Evolutionary conservation across 2,797 vertebrate species (phyloP), one percentile per base, ranked within the genome.

Genomic region (Discoglossus pictus): DNA sequence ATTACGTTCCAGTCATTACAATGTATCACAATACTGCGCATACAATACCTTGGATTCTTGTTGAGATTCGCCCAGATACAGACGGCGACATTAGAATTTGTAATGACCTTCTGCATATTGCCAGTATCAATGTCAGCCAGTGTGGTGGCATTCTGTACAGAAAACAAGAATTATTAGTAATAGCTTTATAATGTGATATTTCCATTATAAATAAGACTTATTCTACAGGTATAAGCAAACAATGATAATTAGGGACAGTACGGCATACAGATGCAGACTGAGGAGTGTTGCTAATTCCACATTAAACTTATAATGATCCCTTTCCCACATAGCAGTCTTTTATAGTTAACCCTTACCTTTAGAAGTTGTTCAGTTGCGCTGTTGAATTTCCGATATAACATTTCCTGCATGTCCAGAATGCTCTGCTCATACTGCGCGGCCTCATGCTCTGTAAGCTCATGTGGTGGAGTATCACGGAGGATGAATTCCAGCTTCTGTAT

Each of bases 61-160:
- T 86, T 94, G 63, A 98, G 87, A 82, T 99, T 99, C 52, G 89
- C 93, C 95, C 96, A 99, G 42, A 99, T 61, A 68, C 93, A 96
- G 6, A 97, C 77, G 1, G 90, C 92, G 16, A 90, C 1, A 7
- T 90, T 91, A 46, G 88, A 79, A 46, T 90, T 86, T 72, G 65
- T 84, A 61, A 94, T 75, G 61, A 91, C 82, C 35, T 80, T 87
- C 69, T 95, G 91, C 94, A 97, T 95, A 81, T 96, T 96, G 39
- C 93, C 93, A 0, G 89, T 94, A 61, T 93, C 91, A 1, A 85
- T 79, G 79, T 98, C 93, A 8, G 84, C 81, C 27, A 84, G 80
- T 7, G 51, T 64, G 34, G 61, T 87, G 53, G 94, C 92, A 6
- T 56, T 73, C 96, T 92, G 10, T 11, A 68, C 8, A 78, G 58